These are phyloP conservation scores for Pituophis catenifer DNA, from an alignment of 2,113 vertebrate species.

Conservation along the genomic window DNA sequence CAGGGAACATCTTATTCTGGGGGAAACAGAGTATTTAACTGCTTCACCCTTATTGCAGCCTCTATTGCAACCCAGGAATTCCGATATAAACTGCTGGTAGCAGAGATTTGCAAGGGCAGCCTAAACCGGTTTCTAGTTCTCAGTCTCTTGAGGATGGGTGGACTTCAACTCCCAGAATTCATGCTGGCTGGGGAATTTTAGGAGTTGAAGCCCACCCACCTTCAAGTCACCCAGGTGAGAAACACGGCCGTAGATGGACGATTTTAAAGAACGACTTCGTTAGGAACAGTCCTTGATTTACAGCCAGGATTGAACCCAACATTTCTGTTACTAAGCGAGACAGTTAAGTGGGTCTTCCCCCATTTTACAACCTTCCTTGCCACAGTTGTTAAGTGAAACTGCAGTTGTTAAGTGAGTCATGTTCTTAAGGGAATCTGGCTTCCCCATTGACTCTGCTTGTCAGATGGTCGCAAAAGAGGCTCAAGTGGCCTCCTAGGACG, in stretches of 20 bases:
- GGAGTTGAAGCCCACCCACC: not conserved
- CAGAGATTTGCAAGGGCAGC: not conserved
- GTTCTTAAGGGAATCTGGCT: no score
- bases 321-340: no score
- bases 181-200: not conserved
- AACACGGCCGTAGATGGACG: not conserved
- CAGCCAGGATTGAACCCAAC: no score
- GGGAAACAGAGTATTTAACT: not conserved
- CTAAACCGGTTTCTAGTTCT: not conserved
- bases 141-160: not conserved
- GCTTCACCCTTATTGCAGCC: not conserved
- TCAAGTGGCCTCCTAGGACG: accelerated
- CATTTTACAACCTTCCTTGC: no score
- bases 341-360: no score
- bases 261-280: not conserved
- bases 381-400: no score
- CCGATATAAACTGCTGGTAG: not conserved
- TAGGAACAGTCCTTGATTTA: not conserved
- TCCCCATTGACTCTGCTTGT: no score
- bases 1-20: no score
- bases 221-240: no score
- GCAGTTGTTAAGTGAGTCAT: no score
- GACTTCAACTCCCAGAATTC: not conserved
- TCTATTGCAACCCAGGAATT: not conserved
- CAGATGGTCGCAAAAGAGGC: not conserved